Evolutionary conservation across 2,113 vertebrate genomes (phyloP).

Genomic region (Scomber japonicus): DNA sequence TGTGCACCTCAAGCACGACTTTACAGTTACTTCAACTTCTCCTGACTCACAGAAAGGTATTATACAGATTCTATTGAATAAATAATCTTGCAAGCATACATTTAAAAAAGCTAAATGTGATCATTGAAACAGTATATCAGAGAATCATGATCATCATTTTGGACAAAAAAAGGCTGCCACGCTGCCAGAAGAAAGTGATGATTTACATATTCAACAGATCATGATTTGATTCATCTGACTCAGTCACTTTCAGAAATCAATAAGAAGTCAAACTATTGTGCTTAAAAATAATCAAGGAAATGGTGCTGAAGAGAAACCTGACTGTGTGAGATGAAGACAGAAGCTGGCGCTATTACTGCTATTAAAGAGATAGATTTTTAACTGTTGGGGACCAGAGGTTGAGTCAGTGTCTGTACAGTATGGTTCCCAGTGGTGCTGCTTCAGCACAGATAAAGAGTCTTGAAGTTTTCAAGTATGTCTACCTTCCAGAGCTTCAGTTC

Average conservation of each 20-base stretch:
- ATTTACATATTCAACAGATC: background rate
- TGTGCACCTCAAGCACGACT: background rate
- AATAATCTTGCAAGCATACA: background rate
- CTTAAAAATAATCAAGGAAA: background rate
- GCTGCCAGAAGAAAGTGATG: background rate
- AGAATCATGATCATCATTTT: background rate
- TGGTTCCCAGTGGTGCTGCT: background rate
- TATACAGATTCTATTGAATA: background rate
- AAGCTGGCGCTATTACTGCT: constrained; percentile 34
- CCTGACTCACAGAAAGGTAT: background rate
- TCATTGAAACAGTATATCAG: background rate
- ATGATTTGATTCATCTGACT: background rate
- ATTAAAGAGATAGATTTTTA: constrained; percentile 25
- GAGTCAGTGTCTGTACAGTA: background rate
- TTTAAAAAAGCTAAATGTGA: no score
- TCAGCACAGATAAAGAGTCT: constrained; percentile 25
- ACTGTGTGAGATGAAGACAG: constrained; percentile 32
- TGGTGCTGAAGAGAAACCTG: background rate
- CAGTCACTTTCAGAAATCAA: constrained; percentile 1
- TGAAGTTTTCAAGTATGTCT: background rate
- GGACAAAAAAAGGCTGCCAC: background rate
- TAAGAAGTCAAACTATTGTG: background rate
- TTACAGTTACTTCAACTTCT: background rate
- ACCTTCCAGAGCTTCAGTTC: background rate
- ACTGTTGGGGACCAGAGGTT: constrained; percentile 33